Percentiles rank a stretch among this genome's conserved stretches.
These are phyloP conservation scores for Tenthredo amoena DNA, from an alignment of 2,888 invertebrate genomes.

Conservation along the genomic window DNA sequence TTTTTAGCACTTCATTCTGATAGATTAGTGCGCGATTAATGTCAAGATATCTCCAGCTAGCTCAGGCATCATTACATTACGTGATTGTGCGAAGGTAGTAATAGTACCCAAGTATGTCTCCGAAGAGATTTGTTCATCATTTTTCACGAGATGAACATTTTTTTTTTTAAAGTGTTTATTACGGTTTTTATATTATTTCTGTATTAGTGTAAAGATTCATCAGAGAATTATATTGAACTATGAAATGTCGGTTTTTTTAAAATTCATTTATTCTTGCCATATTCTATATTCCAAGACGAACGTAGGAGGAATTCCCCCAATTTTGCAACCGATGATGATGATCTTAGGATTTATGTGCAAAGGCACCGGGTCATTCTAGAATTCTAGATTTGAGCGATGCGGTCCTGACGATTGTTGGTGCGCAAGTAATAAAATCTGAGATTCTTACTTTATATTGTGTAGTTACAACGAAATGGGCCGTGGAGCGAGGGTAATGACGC, in stretches of 20 bases:
- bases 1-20: neutral
- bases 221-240: neutral
- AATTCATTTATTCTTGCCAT: neutral
- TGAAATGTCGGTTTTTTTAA: neutral
- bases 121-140: neutral
- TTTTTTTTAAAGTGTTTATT: too few relatives aligned
- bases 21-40: conserved; percentile 24
- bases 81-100: neutral
- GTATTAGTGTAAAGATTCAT: neutral
- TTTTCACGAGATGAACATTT: neutral
- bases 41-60: neutral
- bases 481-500: conserved; percentile 18
- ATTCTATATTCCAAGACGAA: neutral
- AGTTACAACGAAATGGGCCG: neutral
- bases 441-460: neutral
- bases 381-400: conserved; percentile 1
- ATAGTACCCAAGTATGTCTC: neutral
- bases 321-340: neutral
- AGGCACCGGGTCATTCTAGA: neutral
- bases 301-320: neutral
- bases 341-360: neutral
- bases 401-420: conserved; percentile 14
- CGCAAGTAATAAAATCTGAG: conserved; percentile 15
- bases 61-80: neutral
- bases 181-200: neutral